Conservation (phyloP, 2,888 invertebrate genomes). For the Nysson spinosus region DNA sequence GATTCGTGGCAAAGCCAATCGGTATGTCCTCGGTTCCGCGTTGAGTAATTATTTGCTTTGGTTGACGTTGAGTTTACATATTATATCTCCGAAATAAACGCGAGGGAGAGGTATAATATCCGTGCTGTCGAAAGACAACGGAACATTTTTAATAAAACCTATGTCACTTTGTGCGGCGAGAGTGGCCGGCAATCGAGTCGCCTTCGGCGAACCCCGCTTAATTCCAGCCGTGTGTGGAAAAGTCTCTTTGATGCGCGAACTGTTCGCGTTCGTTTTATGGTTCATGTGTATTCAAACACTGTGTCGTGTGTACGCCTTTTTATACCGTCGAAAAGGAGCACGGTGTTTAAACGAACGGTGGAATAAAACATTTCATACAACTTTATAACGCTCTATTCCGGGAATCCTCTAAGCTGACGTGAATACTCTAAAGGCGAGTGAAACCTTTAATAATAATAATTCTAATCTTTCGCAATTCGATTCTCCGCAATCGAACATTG, state of each 20-base stretch:
- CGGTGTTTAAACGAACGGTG: constrained; percentile 32
- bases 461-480: no score
- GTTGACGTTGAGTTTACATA: no score
- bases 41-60: no score
- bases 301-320: constrained; percentile 23
- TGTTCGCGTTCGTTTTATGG: constrained; percentile 46
- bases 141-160: constrained; percentile 57
- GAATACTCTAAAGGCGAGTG: no score
- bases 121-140: constrained; percentile 35
- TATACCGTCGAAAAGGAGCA: constrained; percentile 30
- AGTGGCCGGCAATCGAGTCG: constrained; percentile 42
- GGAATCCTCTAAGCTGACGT: no score
- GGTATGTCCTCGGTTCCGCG: no score
- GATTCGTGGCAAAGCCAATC: no score
- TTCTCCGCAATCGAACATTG: no score
- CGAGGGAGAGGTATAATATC: background rate
- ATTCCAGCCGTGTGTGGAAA: constrained; percentile 41
- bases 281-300: constrained; percentile 58
- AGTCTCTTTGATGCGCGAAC: constrained; percentile 50
- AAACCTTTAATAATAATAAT: no score
- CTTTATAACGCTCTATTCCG: no score
- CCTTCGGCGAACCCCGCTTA: constrained; percentile 51
- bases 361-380: no score
- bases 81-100: constrained; percentile 17
- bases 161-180: constrained; percentile 39